Evolutionary conservation across 1,140 invertebrate genomes (phyloP), one percentile per base, ranked within the genome.

Genomic region (Bombus turneri): DNA sequence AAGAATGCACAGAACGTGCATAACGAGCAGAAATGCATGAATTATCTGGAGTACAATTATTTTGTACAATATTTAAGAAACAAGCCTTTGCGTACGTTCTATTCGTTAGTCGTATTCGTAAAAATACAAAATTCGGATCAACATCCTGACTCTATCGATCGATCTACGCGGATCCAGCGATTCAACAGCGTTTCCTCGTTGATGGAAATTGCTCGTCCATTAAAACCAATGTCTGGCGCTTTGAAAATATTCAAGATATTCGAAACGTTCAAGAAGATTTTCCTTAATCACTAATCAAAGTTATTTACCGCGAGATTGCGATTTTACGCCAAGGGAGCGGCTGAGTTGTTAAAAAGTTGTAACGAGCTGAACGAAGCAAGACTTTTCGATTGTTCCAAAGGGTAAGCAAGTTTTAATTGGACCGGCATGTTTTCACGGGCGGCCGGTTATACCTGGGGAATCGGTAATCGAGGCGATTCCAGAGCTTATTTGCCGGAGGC

Each of bases 361-460:
- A 78, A 78, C 76, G 76, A 66, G 57, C n/a, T 41, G 43, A 75
- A 53, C 73, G 73, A 34, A 15, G 18, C 43, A 3, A 12, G 41
- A 15, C 28, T 39, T 77, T 77, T 64, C 76, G 5, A 64, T 78
- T 78, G 76, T 43, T 78, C n/a, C 39, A 37, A 28, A 18, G 47
- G 31, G 73, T 25, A 13, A 28, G 47, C 25, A 62, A 82, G 22
- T 82, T 82, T 83, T 76, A 76, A 76, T 83, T 83, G 72, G 81
- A 12, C 10, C 39, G 53, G 18, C 39, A 15, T 37, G 39, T 41
- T 47, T 81, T 39, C 47, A 47, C 41, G 31, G 66, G 0, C 31
- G 25, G 15, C 3, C 9, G 25, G 18, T 68, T 66, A 83, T 66
- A 8, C 41, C 43, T 15, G 22, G n/a, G 41, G 57, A 76, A 47